Base-by-base conservation (phyloP, 1,140 invertebrate species). In the Zaprionus ghesquierei region DNA sequence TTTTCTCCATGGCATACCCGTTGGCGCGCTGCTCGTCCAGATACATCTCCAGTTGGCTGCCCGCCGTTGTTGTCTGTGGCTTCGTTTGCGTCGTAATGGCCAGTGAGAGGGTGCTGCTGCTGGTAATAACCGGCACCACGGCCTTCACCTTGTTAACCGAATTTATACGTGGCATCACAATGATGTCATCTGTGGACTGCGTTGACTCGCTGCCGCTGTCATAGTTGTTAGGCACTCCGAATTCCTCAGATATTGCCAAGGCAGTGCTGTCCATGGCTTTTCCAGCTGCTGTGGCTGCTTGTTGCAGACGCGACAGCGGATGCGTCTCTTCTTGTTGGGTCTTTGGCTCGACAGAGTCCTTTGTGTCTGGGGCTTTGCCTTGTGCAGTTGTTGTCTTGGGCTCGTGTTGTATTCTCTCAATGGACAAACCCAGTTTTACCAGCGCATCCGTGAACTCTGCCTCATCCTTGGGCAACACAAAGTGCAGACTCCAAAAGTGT, bases 401-500 rank as follows among this genome's bases (percentile, higher is more conserved):
- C 13, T 9, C 27, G 5, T 12, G 3, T 15, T 2, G 53, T 44
- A 65, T 23, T 2, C 35, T 23, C 4, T 75, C 72, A 0, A 79
- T 15, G 0, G 66, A 27, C 25, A 79, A 25, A 0, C 54, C 33
- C 0, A 75, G 3, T 2, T 56, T 61, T 0, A 5, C 2, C 27
- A 86, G 25, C 0, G n/a, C 15, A 0, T 54, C 5, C 0, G 62
- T 53, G 10, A 90, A 91, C 10, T 74, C 66, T 0, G 60, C 2
- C 29, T 84, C 78, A 23, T 91, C 85, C 1, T n/a, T 5, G 1
- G 25, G 1, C 0, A 20, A 0, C 18, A 75, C 69, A 6, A 91
- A 90, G 1, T 69, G 71, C 29, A 91, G 5, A 49, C 89, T 91
- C 90, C 90, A 91, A 59, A 76, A 87, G 0, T 15, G 15, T 0